These are phyloP conservation scores for Meleagris gallopavo DNA, from an alignment of 2,113 vertebrate genomes.

Conservation along the genomic window DNA sequence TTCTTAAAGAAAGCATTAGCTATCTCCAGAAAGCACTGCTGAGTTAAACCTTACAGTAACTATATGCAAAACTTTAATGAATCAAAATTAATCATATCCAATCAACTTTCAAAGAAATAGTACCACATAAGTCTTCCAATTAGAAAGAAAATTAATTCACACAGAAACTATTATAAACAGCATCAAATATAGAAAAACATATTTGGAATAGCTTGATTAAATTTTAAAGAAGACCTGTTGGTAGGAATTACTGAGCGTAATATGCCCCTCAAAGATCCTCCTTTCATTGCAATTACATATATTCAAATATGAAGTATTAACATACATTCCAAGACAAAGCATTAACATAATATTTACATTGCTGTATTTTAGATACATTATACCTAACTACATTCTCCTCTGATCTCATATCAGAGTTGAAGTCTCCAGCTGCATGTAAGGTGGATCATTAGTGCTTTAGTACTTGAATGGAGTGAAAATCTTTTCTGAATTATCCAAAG, in stretches of 20 bases:
- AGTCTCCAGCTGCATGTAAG: background rate
- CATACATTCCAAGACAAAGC: background rate
- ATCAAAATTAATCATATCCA: constrained; percentile 47
- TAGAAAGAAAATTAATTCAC: constrained; percentile 60
- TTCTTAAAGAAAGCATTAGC: background rate
- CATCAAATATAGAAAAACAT: constrained; percentile 30
- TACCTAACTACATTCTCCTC: background rate
- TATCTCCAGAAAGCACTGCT: constrained; percentile 2
- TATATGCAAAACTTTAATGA: constrained; percentile 26
- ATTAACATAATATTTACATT: constrained; percentile 33
- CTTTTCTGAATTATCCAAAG: background rate
- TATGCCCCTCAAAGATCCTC: background rate
- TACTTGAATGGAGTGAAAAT: background rate
- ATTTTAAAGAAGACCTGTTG: constrained; percentile 48
- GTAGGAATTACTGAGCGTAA: background rate
- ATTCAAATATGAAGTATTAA: constrained; percentile 12
- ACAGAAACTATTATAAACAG: constrained; percentile 39
- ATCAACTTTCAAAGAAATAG: constrained; percentile 52
- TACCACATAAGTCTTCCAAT: constrained; percentile 29
- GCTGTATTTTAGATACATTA: background rate
- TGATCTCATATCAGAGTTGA: background rate
- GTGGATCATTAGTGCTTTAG: background rate
- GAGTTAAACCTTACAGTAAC: background rate
- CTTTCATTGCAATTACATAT: background rate
- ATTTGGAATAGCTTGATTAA: constrained; percentile 48